Conservation (phyloP, 1,140 invertebrate genomes). For the Cherax quadricarinatus region DNA sequence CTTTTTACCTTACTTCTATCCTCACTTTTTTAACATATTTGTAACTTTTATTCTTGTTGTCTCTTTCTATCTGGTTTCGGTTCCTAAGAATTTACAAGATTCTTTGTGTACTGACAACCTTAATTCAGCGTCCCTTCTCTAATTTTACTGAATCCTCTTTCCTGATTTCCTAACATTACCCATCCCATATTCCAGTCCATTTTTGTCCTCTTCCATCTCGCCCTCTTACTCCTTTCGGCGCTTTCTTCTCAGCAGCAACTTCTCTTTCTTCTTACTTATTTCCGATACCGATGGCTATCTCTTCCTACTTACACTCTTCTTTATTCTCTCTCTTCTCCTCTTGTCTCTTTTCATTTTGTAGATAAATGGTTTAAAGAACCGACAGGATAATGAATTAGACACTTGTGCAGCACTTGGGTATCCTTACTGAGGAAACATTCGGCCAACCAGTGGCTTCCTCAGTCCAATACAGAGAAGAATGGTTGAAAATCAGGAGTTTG, state of each 20-base stretch:
- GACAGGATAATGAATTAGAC: too few species aligned
- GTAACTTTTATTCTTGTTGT: not conserved
- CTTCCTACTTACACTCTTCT: too few species aligned
- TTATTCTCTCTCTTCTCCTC: too few species aligned
- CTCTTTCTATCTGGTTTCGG: not conserved
- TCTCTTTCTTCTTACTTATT: not conserved
- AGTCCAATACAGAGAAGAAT: too few species aligned
- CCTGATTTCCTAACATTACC: not conserved
- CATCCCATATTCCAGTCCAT: not conserved
- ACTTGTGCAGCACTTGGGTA: too few species aligned
- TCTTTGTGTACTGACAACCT: not conserved
- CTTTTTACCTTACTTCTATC: not conserved
- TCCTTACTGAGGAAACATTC: too few species aligned
- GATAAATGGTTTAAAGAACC: too few species aligned
- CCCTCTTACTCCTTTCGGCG: conserved; percentile 1
- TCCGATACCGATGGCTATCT: not conserved
- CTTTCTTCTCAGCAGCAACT: not conserved
- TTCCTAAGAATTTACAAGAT: not conserved
- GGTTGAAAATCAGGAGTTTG: too few species aligned
- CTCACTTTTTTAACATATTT: not conserved
- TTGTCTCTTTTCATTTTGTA: too few species aligned
- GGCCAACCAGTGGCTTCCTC: too few species aligned
- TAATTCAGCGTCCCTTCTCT: not conserved
- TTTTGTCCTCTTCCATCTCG: not conserved
- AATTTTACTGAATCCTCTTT: too few species aligned